Evolutionary conservation across 2,888 invertebrate species (phyloP).

Genomic region (Lithophane semibrunnea): DNA sequence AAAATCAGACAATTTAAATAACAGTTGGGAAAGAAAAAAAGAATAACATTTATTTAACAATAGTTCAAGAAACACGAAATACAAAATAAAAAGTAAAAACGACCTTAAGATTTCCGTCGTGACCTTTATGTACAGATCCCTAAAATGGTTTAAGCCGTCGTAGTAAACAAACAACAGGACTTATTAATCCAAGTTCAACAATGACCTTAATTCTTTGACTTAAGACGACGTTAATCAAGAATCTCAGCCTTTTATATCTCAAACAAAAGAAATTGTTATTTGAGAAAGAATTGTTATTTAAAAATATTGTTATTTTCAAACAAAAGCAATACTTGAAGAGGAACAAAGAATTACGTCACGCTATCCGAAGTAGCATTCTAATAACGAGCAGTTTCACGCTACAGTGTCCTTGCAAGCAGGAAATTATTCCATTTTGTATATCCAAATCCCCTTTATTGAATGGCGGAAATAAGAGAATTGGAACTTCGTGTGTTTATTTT

Average conservation of each 20-base stretch:
- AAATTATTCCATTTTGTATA: constrained; percentile 78
- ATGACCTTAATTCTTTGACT: constrained; percentile 43
- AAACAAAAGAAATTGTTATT: constrained; percentile 35
- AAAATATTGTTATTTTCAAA: constrained; percentile 26
- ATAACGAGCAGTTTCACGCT: constrained; percentile 79
- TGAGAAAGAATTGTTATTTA: constrained; percentile 11
- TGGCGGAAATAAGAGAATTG: constrained; percentile 68
- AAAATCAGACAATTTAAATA: background rate
- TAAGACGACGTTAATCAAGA: constrained; percentile 38
- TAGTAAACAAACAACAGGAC: constrained; percentile 25
- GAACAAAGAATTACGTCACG: constrained; percentile 68
- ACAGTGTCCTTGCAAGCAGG: constrained; percentile 73
- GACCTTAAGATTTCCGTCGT: background rate
- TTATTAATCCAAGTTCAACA: constrained; percentile 38
- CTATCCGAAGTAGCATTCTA: constrained; percentile 74
- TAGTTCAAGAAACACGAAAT: background rate
- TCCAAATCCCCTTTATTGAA: constrained; percentile 73
- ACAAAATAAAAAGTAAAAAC: background rate
- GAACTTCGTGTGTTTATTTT: constrained; percentile 52
- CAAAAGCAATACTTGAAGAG: constrained; percentile 36
- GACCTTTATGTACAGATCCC: background rate
- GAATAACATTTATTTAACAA: background rate
- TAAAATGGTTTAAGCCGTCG: background rate
- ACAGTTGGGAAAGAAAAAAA: background rate
- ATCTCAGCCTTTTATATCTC: constrained; percentile 37